phyloP scores from a whole-genome alignment of 2,113 vertebrate species.

The Nesoenas mayeri region DNA sequence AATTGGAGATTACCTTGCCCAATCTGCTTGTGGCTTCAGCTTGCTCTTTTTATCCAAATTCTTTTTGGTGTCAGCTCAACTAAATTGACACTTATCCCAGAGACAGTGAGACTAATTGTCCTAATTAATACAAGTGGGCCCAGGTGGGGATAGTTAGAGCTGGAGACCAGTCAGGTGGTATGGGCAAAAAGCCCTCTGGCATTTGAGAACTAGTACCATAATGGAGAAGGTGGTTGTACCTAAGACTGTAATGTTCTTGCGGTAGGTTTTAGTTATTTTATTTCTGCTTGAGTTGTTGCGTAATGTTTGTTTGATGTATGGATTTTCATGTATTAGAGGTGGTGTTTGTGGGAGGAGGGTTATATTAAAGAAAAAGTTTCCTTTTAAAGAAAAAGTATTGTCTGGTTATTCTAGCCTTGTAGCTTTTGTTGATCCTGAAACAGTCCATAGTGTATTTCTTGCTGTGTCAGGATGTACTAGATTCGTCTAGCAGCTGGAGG shows the following conservation, averaged over 20 bases:
- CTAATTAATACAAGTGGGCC: not conserved
- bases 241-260: rapidly evolving
- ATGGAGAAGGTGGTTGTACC: not conserved
- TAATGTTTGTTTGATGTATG: not conserved
- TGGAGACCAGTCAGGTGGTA: not conserved
- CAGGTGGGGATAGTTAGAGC: not conserved
- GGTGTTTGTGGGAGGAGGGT: not conserved
- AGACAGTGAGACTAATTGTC: not conserved
- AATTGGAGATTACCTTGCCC: not conserved
- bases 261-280: not conserved
- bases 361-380: not conserved
- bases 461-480: not conserved
- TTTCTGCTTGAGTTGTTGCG: not conserved
- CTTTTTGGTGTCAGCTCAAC: not conserved
- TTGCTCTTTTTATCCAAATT: not conserved
- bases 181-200: not conserved
- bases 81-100: not conserved
- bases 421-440: not conserved
- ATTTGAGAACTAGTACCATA: not conserved
- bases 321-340: not conserved
- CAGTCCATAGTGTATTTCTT: not conserved
- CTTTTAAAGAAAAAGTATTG: not conserved
- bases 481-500: not conserved
- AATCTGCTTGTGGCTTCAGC: not conserved
- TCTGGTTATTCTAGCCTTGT: not conserved